Conservation (phyloP, 2,888 invertebrate species). For the Isoperla grammatica region DNA sequence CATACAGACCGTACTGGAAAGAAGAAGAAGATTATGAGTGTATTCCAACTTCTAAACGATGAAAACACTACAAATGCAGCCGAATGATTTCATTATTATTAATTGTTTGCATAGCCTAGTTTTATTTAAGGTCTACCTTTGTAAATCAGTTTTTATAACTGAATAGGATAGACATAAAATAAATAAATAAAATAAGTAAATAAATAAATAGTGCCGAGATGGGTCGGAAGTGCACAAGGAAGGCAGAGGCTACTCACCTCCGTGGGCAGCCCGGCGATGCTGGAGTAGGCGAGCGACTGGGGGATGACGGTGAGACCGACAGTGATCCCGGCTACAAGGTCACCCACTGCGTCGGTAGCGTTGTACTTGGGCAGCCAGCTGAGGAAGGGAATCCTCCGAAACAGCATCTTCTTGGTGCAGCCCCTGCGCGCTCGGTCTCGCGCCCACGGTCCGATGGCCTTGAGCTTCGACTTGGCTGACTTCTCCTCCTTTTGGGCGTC, state of each 20-base stretch:
- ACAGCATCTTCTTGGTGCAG: conserved; percentile 63
- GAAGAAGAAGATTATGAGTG: too few species aligned
- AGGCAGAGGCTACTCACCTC: too few species aligned
- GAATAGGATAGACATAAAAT: too few species aligned
- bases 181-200: too few species aligned
- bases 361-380: conserved; percentile 75
- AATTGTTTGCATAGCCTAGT: background rate
- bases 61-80: too few species aligned
- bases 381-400: conserved; percentile 67
- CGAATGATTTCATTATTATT: conserved; percentile 7
- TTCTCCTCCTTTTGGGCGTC: conserved; percentile 39
- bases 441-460: conserved; percentile 43
- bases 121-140: too few species aligned
- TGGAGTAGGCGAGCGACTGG: conserved; percentile 72
- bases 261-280: conserved; percentile 70
- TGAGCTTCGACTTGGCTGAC: conserved; percentile 37
- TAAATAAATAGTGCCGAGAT: background rate
- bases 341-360: conserved; percentile 67
- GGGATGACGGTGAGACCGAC: conserved; percentile 93
- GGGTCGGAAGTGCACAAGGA: too few species aligned
- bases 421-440: conserved; percentile 45
- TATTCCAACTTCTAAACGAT: too few species aligned
- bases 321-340: conserved; percentile 85
- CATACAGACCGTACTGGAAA: conserved; percentile 81
- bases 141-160: too few species aligned